Base-by-base conservation (phyloP, 2,797 vertebrate species). In the Graptemys geographica region DNA sequence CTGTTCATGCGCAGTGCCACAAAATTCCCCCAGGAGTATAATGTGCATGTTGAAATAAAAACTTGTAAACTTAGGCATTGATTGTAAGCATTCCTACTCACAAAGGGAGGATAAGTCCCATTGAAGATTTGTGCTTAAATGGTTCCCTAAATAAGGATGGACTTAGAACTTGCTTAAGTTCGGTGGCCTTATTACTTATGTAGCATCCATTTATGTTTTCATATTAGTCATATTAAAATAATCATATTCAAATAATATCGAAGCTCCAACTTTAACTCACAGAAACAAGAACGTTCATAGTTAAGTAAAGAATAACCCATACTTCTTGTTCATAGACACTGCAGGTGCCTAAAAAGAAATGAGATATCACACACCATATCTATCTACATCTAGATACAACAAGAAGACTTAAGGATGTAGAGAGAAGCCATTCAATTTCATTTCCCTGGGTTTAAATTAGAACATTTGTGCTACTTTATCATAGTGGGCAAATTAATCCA, bases 1-100 rank as follows among this genome's bases (percentile, higher is more conserved):
- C 55, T 55, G 55, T 55, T 23, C 55, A 55, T 55, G 23, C 9
- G 1, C 55, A 55, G 55, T 55, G 9, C 23, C 55, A 55, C 23
- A 55, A 23, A 55, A 55, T 55, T 25, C 55, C 55, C 55, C 23
- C 55, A 55, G 55, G 23, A 55, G 9, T 55, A 31, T 23, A 76
- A 86, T 2, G 4, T 5, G 21, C 4, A 41, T 37, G 9, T 47
- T 83, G 33, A 94, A 88, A 8, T 44, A 1, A 1, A 15, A 79
- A 79, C 53, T 56, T 72, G 33, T 23, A 5, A 88, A 56, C 0
- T 0, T 1, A 2, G 8, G 3, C 33, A 89, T 69, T 49, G 44
- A 62, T 31, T 52, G 76, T 87, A 94, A 88, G 47, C 28, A 41
- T 28, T 86, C 31, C 74, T 74, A 25, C 33, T 81, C 81, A 18